Base-by-base conservation (phyloP, 2,888 invertebrate genomes). In the Ephialtes manifestator region DNA sequence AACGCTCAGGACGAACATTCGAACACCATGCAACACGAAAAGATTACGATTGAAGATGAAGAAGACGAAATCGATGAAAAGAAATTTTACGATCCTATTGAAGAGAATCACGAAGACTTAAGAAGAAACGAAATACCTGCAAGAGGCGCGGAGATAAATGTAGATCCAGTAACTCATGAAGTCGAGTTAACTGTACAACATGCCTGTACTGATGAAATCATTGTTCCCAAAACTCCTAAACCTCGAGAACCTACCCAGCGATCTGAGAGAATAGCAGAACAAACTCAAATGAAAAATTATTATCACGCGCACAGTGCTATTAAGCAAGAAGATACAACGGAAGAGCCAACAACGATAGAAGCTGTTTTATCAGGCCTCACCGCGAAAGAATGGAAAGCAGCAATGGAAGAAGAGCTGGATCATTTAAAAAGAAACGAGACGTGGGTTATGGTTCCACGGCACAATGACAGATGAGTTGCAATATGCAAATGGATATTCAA, bases 401-500 rank as follows among this genome's bases (percentile, higher is more conserved):
- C 67, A 0, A 67, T 67, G 46, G 20, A 46, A n/a, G 24, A 67
- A 18, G 67, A 67, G 18, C 10, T 67, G 15, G 67, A 67, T 24
- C 46, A 46, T 15, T 46, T 67, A 13, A 43, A 20, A 13, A 20
- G 43, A 2, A 67, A 67, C 10, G 67, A 46, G 5, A 31, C 31
- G 31, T 31, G 31, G 31, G 31, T 43, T 11, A 0, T 67, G 20
- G 43, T 67, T 18, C 67, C 43, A 13, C 43, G 67, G 43, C 67
- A 46, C 11, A 67, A 67, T 8, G 46, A 67, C 20, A 43, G 67
- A 43, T 10, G 46, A 65, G 20, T 67, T 3, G 67, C 46, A 18
- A 20, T 46, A 39, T 67, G 20, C 13, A 67, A 67, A 67, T 67
- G 46, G 67, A 67, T 67, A 3, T 67, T 67, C 39, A 67, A 43